Conservation (phyloP, 2,888 invertebrate species). For the Drosophila emarginata region DNA sequence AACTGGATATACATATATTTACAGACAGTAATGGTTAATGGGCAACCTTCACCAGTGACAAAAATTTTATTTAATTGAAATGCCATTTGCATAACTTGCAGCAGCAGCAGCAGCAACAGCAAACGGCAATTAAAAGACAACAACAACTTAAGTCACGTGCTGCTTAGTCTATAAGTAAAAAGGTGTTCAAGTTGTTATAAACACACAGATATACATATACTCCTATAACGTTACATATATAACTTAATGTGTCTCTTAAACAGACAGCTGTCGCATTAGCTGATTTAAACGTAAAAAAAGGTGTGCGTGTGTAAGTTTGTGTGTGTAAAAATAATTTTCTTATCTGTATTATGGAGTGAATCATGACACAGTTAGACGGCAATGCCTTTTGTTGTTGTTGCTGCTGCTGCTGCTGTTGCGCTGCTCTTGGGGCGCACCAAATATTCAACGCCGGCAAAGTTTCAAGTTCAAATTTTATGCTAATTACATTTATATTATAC, state of each 20-base stretch:
- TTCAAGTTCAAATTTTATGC: constrained; percentile 71
- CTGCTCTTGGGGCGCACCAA: constrained; percentile 37
- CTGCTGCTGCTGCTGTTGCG: constrained; percentile 23
- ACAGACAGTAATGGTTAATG: constrained; percentile 43
- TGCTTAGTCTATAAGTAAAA: constrained; percentile 41
- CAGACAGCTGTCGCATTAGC: constrained; percentile 55
- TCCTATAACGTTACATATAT: not conserved
- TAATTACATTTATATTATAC: constrained; percentile 47
- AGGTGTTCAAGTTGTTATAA: constrained; percentile 6
- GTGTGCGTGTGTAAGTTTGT: not conserved
- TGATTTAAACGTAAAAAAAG: not conserved
- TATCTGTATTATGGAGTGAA: constrained; percentile 48
- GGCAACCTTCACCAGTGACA: constrained; percentile 61
- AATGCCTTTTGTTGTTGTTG: constrained; percentile 19
- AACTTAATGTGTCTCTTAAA: constrained; percentile 6
- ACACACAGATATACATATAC: not conserved
- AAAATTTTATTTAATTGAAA: constrained; percentile 69
- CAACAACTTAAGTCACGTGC: constrained; percentile 63
- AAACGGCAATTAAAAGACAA: not conserved
- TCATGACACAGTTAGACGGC: constrained; percentile 65
- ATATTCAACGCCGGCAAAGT: constrained; percentile 29
- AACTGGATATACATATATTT: constrained; percentile 39
- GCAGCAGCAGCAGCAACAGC: constrained; percentile 22
- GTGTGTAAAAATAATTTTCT: constrained; percentile 51
- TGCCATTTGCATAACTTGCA: constrained; percentile 68